A percentile compares a stretch with the other conserved stretches of the same genome.
Conservation (phyloP, 2,797 vertebrate genomes). For the Halcyon smyrnensis region DNA sequence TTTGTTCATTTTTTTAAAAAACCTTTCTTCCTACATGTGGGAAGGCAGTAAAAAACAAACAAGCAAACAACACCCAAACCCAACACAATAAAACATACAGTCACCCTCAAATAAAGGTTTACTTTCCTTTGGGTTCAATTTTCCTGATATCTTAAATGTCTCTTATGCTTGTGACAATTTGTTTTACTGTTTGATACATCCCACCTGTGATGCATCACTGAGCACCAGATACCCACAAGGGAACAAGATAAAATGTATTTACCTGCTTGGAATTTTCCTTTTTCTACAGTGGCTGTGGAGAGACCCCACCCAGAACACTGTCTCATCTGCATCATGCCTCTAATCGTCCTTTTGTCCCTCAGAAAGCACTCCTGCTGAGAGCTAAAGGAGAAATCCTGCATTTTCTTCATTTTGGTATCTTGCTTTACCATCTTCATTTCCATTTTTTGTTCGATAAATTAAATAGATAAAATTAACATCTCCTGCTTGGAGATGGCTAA, state of each 20-base stretch:
- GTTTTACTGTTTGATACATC: constrained; percentile 46
- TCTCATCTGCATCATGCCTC: constrained; percentile 37
- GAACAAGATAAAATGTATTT: constrained; percentile 36
- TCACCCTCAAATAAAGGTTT: constrained; percentile 2
- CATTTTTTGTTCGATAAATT: constrained; percentile 65
- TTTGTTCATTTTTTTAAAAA: neutral
- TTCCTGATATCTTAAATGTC: constrained; percentile 47
- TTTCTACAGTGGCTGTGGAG: neutral
- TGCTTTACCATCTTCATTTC: constrained; percentile 59
- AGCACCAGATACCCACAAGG: constrained; percentile 21
- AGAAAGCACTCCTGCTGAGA: constrained; percentile 37
- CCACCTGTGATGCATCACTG: constrained; percentile 40
- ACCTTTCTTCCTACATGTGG: neutral
- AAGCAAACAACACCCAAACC: neutral
- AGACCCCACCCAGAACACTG: constrained; percentile 25
- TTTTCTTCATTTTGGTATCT: constrained; percentile 59
- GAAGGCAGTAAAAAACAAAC: neutral
- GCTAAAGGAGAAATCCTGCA: neutral
- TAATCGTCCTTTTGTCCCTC: constrained; percentile 54
- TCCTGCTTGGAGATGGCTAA: constrained; percentile 52
- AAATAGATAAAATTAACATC: constrained; percentile 56
- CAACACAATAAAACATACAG: neutral
- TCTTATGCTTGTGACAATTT: constrained; percentile 20
- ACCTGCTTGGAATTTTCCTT: constrained; percentile 43
- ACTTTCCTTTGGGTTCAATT: constrained; percentile 57